These are phyloP conservation scores for Empis stercorea DNA, from an alignment of 2,888 invertebrate genomes.

Conservation along the genomic window DNA sequence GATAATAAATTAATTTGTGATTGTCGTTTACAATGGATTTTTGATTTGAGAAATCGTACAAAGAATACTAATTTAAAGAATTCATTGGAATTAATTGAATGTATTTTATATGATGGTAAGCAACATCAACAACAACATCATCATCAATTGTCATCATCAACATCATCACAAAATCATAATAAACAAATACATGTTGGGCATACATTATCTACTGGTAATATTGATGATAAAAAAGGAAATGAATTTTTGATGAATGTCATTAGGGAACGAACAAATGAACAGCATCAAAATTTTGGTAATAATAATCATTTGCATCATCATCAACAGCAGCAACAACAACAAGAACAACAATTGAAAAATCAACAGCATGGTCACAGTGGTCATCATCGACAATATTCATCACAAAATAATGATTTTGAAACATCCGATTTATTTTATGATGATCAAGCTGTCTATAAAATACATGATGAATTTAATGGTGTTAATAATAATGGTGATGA, in stretches of 20 bases:
- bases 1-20: slow-evolving; percentile 75
- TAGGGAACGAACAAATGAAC: background rate
- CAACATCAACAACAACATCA: background rate
- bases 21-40: slow-evolving; percentile 71
- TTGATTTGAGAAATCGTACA: slow-evolving; percentile 53
- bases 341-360: no score
- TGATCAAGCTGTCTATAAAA: background rate
- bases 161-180: background rate
- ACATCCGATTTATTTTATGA: background rate
- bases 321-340: background rate
- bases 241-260: background rate
- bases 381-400: background rate
- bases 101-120: slow-evolving; percentile 42
- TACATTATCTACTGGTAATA: no score
- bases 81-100: slow-evolving; percentile 57
- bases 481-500: background rate
- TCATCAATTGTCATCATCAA: slow-evolving; percentile 5
- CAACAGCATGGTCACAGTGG: no score
- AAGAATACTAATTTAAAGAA: slow-evolving; percentile 54
- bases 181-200: no score
- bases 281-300: background rate
- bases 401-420: background rate
- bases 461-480: background rate
- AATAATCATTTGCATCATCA: background rate
- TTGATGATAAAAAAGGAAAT: background rate